Conservation (phyloP, 2,888 invertebrate genomes). For the Bimastos eiseni region DNA sequence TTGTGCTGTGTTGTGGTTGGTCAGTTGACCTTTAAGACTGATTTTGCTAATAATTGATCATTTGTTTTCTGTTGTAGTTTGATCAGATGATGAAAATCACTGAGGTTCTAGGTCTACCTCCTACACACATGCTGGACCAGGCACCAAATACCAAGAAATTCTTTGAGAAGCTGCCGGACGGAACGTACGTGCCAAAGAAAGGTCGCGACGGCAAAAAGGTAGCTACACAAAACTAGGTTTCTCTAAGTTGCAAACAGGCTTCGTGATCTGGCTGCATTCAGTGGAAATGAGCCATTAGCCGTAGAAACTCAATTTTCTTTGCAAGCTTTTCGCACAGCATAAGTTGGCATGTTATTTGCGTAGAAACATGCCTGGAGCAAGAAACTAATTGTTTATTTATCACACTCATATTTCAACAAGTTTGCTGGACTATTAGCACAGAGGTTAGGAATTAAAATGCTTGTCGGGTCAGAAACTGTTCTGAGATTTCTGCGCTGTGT, state of each 20-base stretch:
- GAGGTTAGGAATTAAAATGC: not conserved
- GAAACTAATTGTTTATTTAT: not conserved
- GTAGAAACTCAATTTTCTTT: not conserved
- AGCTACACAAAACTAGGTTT: not conserved
- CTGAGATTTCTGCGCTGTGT: not conserved
- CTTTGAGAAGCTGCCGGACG: conserved; percentile 93
- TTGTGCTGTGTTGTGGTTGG: too few relatives aligned
- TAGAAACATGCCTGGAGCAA: not conserved
- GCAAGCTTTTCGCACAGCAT: not conserved
- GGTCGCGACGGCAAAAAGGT: conserved; percentile 73
- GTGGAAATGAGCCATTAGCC: too few relatives aligned
- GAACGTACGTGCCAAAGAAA: conserved; percentile 81
- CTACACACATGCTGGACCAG: conserved; percentile 89
- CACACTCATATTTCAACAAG: not conserved
- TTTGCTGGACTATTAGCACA: not conserved
- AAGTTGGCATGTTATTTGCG: not conserved
- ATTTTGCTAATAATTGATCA: not conserved
- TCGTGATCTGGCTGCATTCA: not conserved
- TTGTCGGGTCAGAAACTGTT: not conserved
- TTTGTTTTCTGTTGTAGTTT: conserved; percentile 65
- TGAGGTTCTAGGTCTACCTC: conserved; percentile 97
- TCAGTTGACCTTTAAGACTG: too few relatives aligned
- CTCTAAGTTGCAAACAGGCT: not conserved
- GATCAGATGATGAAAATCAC: conserved; percentile 99
- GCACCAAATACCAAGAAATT: conserved; percentile 96